Evolutionary conservation across 2,888 invertebrate species (phyloP), one percentile per base, ranked within the genome.

Genomic region (Polyommatus icarus): DNA sequence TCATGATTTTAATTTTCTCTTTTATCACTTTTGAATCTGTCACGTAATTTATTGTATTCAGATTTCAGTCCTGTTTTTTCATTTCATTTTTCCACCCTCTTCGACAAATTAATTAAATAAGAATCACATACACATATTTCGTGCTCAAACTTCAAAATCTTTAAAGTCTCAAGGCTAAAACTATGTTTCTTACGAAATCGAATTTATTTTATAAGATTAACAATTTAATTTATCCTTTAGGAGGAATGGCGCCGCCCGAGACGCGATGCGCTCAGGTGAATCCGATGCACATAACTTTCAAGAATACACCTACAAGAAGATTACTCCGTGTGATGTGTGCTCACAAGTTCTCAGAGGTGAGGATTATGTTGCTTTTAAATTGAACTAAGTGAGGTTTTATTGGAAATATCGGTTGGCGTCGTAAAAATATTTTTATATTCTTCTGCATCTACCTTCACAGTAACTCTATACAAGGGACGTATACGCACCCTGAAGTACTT

Each of bases 241-340:
- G 95, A 96, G 97, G 92, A 97, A 97, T 90, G 97, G 97, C 82
- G 95, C 95, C 77, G 95, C 96, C 46, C 94, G 95, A 82, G 96
- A 96, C 80, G 94, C 94, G 78, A 95, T 95, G 87, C 92, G 95
- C 81, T 91, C 93, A 71, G 94, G 94, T 78, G 97, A 97, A 84
- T 95, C 95, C 24, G 96, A 96, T 78, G 96, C 96, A 81, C 98
- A 98, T 91, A 96, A 97, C 88, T 97, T 98, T 94, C 97, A 98
- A 91, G 98, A 98, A 91, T 98, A 98, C 91, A 98, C 98, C 54
- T 98, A 98, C 92, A 98, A 98, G 94, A 98, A 98, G 94, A 98
- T 98, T 85, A 98, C 98, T 73, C 98, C 98, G 46, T 98, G 98
- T 91, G 98, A 98, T 91, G 96, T 98, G 83, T 98, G 98, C 92